A percentile compares a stretch with the other conserved stretches of the same genome.
phyloP scores from a whole-genome alignment of 2,888 invertebrate species.

The Agriopis aurantiaria region DNA sequence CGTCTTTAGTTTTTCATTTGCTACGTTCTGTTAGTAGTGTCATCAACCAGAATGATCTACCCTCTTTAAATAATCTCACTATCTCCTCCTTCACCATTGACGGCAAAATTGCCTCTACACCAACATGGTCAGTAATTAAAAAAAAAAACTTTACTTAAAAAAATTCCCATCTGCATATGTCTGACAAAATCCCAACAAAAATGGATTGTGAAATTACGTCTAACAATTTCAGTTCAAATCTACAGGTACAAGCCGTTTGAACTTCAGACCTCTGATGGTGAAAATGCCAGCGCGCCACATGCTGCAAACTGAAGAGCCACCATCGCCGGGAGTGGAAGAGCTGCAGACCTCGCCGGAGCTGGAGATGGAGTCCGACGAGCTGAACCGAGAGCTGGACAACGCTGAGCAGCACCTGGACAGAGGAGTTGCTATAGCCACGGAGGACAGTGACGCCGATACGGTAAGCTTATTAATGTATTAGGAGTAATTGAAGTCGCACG shows the following conservation, averaged over 20 bases:
- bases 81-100: too few relatives aligned
- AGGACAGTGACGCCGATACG: slow-evolving; percentile 80
- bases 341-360: slow-evolving; percentile 72
- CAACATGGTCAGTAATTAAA: too few relatives aligned
- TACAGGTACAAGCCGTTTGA: slow-evolving; percentile 58
- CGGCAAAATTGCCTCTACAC: too few relatives aligned
- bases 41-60: too few relatives aligned
- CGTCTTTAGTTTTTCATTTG: too few relatives aligned
- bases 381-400: slow-evolving; percentile 70
- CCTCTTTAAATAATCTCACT: too few relatives aligned
- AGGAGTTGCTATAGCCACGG: slow-evolving; percentile 74
- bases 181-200: too few relatives aligned
- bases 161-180: too few relatives aligned
- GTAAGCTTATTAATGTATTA: slow-evolving; percentile 59
- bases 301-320: slow-evolving; percentile 56
- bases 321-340: slow-evolving; percentile 68
- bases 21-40: too few relatives aligned
- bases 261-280: slow-evolving; percentile 70
- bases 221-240: not conserved
- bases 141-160: too few relatives aligned
- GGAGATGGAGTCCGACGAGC: slow-evolving; percentile 69
- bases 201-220: not conserved
- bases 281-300: slow-evolving; percentile 70
- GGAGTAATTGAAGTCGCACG: too few relatives aligned
- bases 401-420: slow-evolving; percentile 73